Conservation (phyloP, 2,888 invertebrate species). For the Eucriotettix oculatus region DNA sequence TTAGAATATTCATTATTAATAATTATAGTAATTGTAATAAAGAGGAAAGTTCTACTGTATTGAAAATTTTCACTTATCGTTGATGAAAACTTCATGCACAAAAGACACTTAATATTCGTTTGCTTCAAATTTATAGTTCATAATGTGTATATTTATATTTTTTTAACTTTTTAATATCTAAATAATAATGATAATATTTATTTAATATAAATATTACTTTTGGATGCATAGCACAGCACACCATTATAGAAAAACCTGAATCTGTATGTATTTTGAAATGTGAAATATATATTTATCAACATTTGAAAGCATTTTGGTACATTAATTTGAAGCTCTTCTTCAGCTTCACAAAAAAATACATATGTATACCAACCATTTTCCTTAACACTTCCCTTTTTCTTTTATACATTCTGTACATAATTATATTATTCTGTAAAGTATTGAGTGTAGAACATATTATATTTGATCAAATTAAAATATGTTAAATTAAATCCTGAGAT, state of each 20-base stretch:
- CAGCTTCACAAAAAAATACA: no score
- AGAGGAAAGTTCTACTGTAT: neutral
- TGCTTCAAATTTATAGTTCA: neutral
- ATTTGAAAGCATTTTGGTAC: constrained; percentile 5
- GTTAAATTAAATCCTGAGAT: no score
- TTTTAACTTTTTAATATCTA: neutral
- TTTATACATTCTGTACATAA: no score
- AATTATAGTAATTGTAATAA: neutral
- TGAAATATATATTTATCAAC: neutral
- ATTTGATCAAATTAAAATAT: no score
- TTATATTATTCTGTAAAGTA: no score
- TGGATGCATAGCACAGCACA: constrained; percentile 11
- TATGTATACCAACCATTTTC: no score
- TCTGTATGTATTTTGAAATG: neutral
- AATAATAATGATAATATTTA: constrained; percentile 3
- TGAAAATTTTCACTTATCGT: constrained; percentile 4
- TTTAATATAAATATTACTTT: constrained; percentile 1
- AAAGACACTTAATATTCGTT: constrained; percentile 9
- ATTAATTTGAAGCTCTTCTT: no score
- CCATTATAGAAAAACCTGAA: constrained; percentile 4
- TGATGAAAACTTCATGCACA: constrained; percentile 4
- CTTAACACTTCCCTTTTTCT: no score
- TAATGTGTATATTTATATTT: neutral
- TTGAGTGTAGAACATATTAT: no score
- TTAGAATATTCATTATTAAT: neutral